Percentiles rank a stretch among this genome's conserved stretches.
phyloP scores from a whole-genome alignment of 35 echinoderm and acorn worm species.

The Apostichopus japonicus region DNA sequence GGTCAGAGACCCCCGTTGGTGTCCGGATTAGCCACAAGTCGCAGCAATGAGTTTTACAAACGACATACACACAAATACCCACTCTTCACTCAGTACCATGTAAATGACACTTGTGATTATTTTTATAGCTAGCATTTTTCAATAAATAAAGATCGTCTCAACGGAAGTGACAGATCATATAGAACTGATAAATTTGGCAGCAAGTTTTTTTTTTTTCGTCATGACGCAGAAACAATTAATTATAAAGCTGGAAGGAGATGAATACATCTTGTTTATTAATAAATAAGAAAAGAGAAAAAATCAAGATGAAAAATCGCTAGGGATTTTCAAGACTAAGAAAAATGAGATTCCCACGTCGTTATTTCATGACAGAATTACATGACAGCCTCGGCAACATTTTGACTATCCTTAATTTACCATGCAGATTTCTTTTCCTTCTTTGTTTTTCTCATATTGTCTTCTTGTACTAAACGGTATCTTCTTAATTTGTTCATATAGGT shows the following conservation, averaged over 20 bases:
- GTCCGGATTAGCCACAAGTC: constrained; percentile 45
- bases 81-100: background rate
- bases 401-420: too few species aligned
- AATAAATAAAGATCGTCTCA: constrained; percentile 1
- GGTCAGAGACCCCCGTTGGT: constrained; percentile 41
- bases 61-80: background rate
- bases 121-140: constrained; percentile 8
- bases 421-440: too few species aligned
- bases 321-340: background rate
- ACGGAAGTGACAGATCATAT: background rate
- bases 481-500: too few species aligned
- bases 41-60: constrained; percentile 23
- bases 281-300: background rate
- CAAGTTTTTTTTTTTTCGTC: background rate
- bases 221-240: background rate
- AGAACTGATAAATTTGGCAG: background rate
- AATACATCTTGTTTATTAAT: background rate
- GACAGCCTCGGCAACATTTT: too few species aligned
- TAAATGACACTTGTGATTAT: constrained; percentile 12
- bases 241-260: background rate
- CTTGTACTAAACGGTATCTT: too few species aligned
- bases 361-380: too few species aligned
- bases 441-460: too few species aligned
- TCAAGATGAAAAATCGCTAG: background rate
- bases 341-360: too few species aligned